Evolutionary conservation across 1,140 invertebrate species (phyloP), one percentile per base, ranked within the genome.

Genomic region (Cyclargus thomasi): DNA sequence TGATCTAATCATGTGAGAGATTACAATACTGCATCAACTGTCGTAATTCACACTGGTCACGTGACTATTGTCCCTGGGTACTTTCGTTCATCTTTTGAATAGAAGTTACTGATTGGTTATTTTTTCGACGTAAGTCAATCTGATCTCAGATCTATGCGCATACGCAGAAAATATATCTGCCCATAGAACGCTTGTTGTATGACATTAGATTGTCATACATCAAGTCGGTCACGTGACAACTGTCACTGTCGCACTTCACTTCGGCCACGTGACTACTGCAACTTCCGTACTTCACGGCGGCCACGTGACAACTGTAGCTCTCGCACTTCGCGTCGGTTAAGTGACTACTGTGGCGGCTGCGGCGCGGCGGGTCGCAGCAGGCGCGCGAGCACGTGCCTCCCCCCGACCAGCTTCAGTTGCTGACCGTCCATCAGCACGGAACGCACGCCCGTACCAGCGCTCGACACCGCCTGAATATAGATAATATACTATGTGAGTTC

Each of bases 341-440:
- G 1, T 35, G 53, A 23, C 8, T 55, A 36, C 36, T 14, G 55
- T 11, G 57, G 18, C 17, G 78, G 83, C 4, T 79, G 85, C 14
- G 83, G 64, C 22, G 22, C 47, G 0, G 83, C 70, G 0, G 86
- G 87, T 62, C 85, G 72, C 18, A 88, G 63, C 17, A 90, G 74
- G 11, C 85, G 70, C 7, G 87, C 87, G 1, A 90, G 74, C 0
- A 90, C 84, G 22, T 90, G 87, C 0, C 85, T 63, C 0, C 87
- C 87, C 1, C 85, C 83, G 0, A 90, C 84, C 2, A 90, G 71
- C 18, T 90, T 90, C 62, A 90, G 67, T 29, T 88, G 87, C 18
- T 90, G 87, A 0, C 85, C 87, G 57, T 90, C 87, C 87, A 90
- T 87, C n/a, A 88, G 68, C 0, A 90, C 85, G 35, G 83, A 82